Base-by-base conservation (phyloP, 2,797 vertebrate genomes). In the Spondyliosoma cantharus region DNA sequence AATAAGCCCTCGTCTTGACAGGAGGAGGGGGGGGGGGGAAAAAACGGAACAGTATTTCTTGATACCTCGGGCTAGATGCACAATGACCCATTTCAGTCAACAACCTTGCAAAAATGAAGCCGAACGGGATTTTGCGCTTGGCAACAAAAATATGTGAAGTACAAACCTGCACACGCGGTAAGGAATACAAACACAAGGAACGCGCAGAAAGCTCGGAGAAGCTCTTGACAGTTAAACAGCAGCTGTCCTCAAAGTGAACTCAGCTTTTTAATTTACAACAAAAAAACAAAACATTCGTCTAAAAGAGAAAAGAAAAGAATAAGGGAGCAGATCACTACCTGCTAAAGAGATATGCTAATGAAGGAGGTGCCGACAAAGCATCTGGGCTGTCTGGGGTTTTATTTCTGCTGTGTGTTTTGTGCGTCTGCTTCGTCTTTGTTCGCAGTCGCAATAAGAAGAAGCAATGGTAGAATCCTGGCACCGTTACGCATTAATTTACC, bases 31-130 rank as follows among this genome's bases (percentile, higher is more conserved):
- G 37, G 20, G 24, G 24, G 53, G 52, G 60, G 15, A 71, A 74
- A 45, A 27, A 49, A 49, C 17, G 25, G 64, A 74, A 27, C n/a
- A 69, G 60, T 69, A 78, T 66, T 86, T 84, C 78, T 78, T 57
- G 61, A 78, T 27, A 78, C 89, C 78, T 70, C 8, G 1, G 89
- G 89, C 84, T 78, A 27, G 50, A 82, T 79, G 61, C 84, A 89
- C 84, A 78, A 80, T 90, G 89, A 91, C 87, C 86, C 85, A 89
- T 87, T 92, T 90, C 76, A 91, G 89, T 89, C 89, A 85, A 75
- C 72, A 78, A 63, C 59, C 56, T 32, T 17, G 48, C 22, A 48
- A 27, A 78, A 71, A 62, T 71, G 67, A 84, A 78, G 16, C 72
- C 61, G 56, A 73, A 76, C 68, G 49, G 66, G 62, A 78, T 80